Evolutionary conservation across 2,888 invertebrate species (phyloP).

Genomic region (Plagiodera versicolora): DNA sequence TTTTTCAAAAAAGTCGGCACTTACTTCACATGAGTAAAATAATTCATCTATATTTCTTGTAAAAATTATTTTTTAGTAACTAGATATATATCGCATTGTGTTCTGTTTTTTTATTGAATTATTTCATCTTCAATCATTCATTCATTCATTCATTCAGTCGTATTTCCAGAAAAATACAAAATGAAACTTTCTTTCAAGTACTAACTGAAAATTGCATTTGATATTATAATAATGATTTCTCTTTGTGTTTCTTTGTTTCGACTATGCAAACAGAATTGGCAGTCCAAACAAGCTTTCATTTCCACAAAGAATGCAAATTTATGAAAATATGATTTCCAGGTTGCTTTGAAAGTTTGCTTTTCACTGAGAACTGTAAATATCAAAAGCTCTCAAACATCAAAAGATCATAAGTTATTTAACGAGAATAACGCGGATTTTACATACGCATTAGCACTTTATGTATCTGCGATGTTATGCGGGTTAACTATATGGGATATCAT

Average conservation of each 20-base stretch:
- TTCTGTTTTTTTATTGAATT: too few species aligned
- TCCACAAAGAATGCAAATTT: constrained; percentile 3
- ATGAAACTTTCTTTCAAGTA: neutral
- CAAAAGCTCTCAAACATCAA: constrained; percentile 40
- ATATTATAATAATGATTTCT: neutral
- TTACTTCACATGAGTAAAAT: too few species aligned
- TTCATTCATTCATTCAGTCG: too few species aligned
- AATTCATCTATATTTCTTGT: too few species aligned
- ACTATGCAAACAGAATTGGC: neutral
- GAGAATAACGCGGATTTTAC: constrained; percentile 44
- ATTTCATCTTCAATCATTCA: too few species aligned
- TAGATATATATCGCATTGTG: too few species aligned
- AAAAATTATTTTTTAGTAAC: too few species aligned
- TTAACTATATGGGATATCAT: constrained; percentile 47
- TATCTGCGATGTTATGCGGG: constrained; percentile 43
- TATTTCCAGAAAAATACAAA: too few species aligned
- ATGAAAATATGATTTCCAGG: neutral
- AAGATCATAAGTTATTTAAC: constrained; percentile 49
- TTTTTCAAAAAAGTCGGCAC: too few species aligned
- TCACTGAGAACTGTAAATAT: constrained; percentile 23
- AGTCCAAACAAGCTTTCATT: constrained; percentile 3
- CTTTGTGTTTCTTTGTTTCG: neutral
- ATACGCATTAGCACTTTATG: constrained; percentile 48
- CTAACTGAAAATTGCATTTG: neutral
- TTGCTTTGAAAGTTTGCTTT: neutral